Percentiles rank a stretch among this genome's conserved stretches.
Conservation (phyloP, 1,140 invertebrate species). For the Hyphantria cunea region DNA sequence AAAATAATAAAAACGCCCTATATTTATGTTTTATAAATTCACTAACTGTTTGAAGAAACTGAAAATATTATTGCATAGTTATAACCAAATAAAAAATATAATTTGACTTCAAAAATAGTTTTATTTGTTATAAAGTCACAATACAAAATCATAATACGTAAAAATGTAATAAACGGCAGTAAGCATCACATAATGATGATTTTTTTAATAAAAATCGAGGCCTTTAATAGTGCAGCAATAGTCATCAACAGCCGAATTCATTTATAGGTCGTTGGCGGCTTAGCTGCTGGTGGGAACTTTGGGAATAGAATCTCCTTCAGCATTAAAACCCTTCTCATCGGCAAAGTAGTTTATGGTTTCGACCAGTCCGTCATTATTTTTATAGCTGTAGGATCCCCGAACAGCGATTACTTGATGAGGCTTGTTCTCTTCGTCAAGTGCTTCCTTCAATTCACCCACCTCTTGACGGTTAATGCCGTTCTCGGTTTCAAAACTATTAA, state of each 20-base stretch:
- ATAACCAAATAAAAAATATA: no score
- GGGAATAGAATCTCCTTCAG: slow-evolving; percentile 66
- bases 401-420: slow-evolving; percentile 65
- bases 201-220: no score
- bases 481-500: slow-evolving; percentile 66
- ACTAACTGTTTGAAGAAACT: no score
- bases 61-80: no score
- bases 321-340: slow-evolving; percentile 82
- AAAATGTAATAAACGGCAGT: slow-evolving; percentile 5
- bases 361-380: slow-evolving; percentile 53
- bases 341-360: slow-evolving; percentile 76
- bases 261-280: slow-evolving; percentile 5
- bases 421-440: slow-evolving; percentile 72
- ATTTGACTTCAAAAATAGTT: no score
- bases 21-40: no score
- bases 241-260: no score
- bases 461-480: slow-evolving; percentile 61
- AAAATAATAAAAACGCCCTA: no score
- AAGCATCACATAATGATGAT: not conserved
- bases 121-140: no score
- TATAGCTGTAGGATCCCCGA: slow-evolving; percentile 67
- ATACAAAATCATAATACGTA: not conserved
- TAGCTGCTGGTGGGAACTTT: slow-evolving; percentile 34
- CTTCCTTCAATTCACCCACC: slow-evolving; percentile 60
- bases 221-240: not conserved